Conservation (phyloP, 1,140 invertebrate species). For the Neelides sp. region DNA sequence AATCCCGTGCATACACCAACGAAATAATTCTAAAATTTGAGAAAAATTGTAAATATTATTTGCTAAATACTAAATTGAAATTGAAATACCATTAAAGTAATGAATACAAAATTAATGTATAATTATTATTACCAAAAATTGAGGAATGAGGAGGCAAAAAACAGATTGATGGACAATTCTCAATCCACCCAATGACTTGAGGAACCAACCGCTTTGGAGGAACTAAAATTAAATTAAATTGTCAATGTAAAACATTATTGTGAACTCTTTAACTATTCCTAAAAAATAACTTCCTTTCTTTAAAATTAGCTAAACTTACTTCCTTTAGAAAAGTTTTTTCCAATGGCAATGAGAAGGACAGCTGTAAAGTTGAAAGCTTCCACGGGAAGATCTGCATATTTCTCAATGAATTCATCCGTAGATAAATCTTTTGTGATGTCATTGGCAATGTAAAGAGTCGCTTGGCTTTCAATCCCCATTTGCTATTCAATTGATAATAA, state of each 20-base stretch:
- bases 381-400: conserved; percentile 22
- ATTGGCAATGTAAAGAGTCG: conserved; percentile 18
- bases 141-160: conserved; percentile 26
- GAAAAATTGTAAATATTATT: too few relatives aligned
- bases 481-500: conserved; percentile 7
- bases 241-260: too few relatives aligned
- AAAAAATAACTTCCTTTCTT: too few relatives aligned
- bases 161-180: conserved; percentile 20
- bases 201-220: conserved; percentile 17
- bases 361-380: conserved; percentile 16
- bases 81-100: too few relatives aligned
- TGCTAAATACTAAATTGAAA: too few relatives aligned
- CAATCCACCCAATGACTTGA: conserved; percentile 22
- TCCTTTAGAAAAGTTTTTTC: conserved; percentile 9
- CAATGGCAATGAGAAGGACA: conserved; percentile 24
- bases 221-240: too few relatives aligned
- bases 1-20: conserved; percentile 20
- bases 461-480: conserved; percentile 18
- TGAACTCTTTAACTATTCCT: too few relatives aligned
- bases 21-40: conserved; percentile 18
- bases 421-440: conserved; percentile 24
- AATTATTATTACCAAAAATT: conserved; percentile 24
- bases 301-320: conserved; percentile 13
- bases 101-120: too few relatives aligned
- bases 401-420: conserved; percentile 17